phyloP scores from a whole-genome alignment of 2,888 invertebrate genomes.

The Meteorus cinctellus region DNA sequence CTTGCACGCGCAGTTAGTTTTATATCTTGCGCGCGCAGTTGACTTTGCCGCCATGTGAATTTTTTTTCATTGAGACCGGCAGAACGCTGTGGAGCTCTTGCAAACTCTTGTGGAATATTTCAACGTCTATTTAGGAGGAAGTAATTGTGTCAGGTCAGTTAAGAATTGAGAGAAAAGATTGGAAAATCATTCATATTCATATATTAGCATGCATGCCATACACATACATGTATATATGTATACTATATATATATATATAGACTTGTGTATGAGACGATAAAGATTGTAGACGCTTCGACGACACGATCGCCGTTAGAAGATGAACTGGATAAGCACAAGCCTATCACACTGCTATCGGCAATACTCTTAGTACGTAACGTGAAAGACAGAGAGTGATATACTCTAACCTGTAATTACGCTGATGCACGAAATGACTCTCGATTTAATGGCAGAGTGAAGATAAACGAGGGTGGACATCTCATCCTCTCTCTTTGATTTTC shows the following conservation, averaged over 20 bases:
- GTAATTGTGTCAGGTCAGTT: background rate
- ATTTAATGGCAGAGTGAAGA: constrained; percentile 44
- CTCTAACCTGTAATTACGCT: constrained; percentile 54
- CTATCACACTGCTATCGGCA: constrained; percentile 41
- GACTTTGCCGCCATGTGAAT: too few relatives aligned
- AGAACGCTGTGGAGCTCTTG: too few relatives aligned
- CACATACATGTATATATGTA: background rate
- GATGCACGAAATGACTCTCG: constrained; percentile 50
- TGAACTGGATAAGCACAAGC: constrained; percentile 41
- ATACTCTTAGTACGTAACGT: constrained; percentile 48
- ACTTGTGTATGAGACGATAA: background rate
- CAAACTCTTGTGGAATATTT: too few relatives aligned
- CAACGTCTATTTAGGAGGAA: too few relatives aligned
- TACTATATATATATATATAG: background rate
- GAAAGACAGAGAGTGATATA: constrained; percentile 6
- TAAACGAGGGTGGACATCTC: constrained; percentile 46
- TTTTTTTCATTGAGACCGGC: too few relatives aligned
- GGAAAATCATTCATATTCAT: too few relatives aligned
- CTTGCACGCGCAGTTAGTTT: too few relatives aligned
- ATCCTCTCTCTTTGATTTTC: constrained; percentile 47
- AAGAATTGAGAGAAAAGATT: background rate
- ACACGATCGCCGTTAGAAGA: constrained; percentile 43
- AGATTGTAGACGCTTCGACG: constrained; percentile 23
- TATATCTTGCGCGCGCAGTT: too few relatives aligned
- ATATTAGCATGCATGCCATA: too few relatives aligned